A percentile compares a stretch with the other conserved stretches of the same genome.
Evolutionary conservation across 35 echinoderm and acorn worm genomes (phyloP).

Genomic region (Apostichopus japonicus): DNA sequence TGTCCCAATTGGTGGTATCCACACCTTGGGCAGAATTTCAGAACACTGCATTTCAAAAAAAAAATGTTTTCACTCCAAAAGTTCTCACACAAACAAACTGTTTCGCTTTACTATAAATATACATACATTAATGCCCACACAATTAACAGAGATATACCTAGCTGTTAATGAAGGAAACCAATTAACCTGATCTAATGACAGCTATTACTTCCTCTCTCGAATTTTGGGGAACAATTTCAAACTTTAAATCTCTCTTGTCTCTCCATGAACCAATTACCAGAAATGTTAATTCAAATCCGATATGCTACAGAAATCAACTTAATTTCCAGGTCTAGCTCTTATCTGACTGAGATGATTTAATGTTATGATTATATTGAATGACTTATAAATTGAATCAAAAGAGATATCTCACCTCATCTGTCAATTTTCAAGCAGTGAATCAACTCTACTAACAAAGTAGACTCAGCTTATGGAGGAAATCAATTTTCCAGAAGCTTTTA

Average conservation of each 20-base stretch:
- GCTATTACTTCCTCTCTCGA: no score
- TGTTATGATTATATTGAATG: not conserved
- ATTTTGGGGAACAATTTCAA: not conserved
- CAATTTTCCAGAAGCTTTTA: slow-evolving; percentile 44
- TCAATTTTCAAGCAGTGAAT: not conserved
- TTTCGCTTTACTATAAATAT: no score
- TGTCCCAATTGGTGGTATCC: no score
- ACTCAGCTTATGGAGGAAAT: not conserved
- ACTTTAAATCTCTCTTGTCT: not conserved
- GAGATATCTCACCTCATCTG: not conserved
- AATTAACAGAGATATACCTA: no score
- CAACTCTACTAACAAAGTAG: not conserved
- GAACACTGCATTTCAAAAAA: no score
- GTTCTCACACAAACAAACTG: no score
- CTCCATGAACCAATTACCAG: not conserved
- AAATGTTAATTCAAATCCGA: not conserved
- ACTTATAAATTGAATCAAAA: slow-evolving; percentile 1
- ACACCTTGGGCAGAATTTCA: no score
- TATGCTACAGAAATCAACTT: not conserved
- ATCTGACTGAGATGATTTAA: not conserved
- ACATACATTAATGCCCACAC: no score
- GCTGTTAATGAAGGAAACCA: no score
- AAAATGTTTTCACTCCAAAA: no score
- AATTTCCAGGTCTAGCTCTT: not conserved
- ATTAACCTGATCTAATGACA: no score